These are phyloP conservation scores for Brenthis ino DNA, from an alignment of 2,888 invertebrate species.

Conservation along the genomic window DNA sequence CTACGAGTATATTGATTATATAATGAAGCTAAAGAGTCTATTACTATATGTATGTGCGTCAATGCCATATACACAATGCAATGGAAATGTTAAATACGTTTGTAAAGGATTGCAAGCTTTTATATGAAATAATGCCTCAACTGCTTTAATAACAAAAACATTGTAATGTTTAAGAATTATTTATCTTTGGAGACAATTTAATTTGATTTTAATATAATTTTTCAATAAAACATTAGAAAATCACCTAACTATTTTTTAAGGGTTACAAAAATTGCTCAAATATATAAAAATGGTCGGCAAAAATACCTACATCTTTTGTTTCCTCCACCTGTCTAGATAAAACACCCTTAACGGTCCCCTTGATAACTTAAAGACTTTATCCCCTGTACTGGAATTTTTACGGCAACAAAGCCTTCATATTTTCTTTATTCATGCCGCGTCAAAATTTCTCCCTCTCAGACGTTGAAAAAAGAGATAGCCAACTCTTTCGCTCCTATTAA, in stretches of 20 bases:
- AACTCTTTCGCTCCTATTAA: slow-evolving; percentile 76
- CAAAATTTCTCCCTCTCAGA: slow-evolving; percentile 71
- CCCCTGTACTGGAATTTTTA: slow-evolving; percentile 81
- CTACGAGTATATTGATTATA: no score
- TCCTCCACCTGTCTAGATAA: slow-evolving; percentile 45
- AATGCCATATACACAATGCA: no score
- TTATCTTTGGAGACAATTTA: no score
- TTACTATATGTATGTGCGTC: no score
- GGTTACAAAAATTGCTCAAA: background rate
- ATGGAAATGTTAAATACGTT: no score
- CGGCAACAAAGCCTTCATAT: slow-evolving; percentile 81
- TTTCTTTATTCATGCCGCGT: slow-evolving; percentile 81
- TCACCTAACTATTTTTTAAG: no score
- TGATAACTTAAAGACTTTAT: slow-evolving; percentile 82
- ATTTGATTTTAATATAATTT: background rate
- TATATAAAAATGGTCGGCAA: slow-evolving; percentile 8
- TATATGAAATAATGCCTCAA: no score
- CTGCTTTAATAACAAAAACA: no score
- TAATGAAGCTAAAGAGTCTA: no score
- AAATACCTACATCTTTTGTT: slow-evolving; percentile 27
- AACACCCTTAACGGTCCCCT: slow-evolving; percentile 61
- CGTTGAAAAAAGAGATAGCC: slow-evolving; percentile 68
- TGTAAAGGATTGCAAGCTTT: no score
- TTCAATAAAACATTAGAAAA: background rate
- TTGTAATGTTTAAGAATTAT: no score